A percentile compares a stretch with the other conserved stretches of the same genome.
phyloP scores from a whole-genome alignment of 2,888 invertebrate genomes.

The Zele albiditarsus region DNA sequence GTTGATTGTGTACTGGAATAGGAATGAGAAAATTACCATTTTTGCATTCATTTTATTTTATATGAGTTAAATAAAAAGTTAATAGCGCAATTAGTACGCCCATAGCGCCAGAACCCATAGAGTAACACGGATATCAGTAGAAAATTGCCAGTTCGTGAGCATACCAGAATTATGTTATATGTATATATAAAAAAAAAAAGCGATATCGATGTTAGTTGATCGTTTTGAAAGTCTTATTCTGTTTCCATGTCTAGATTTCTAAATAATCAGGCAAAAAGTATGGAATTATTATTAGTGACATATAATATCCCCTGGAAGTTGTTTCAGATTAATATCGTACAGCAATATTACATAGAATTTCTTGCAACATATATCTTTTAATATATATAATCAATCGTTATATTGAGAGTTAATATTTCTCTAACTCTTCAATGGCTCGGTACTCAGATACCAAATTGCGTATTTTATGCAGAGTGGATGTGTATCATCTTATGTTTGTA shows the following conservation, averaged over 20 bases:
- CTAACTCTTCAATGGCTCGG: no score
- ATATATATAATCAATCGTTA: neutral
- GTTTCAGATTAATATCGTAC: neutral
- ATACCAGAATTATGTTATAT: constrained; percentile 14
- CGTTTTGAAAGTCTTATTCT: constrained; percentile 47
- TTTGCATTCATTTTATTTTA: neutral
- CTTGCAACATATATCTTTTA: neutral
- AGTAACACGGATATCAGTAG: neutral
- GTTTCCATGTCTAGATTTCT: constrained; percentile 54
- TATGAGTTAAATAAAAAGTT: neutral
- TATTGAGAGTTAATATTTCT: no score
- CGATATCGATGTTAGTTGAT: constrained; percentile 51
- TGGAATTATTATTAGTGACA: constrained; percentile 2
- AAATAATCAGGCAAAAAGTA: constrained; percentile 37
- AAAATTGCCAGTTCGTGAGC: constrained; percentile 3
- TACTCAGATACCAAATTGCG: no score
- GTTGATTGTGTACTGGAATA: constrained; percentile 66
- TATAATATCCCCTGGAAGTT: neutral
- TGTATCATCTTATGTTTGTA: no score
- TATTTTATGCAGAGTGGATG: no score
- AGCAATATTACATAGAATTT: neutral
- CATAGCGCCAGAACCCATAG: neutral
- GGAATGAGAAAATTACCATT: constrained; percentile 28
- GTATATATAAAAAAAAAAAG: constrained; percentile 1
- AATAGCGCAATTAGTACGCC: neutral